phyloP scores from a whole-genome alignment of 2,888 invertebrate species.

The Apodemia duryi region DNA sequence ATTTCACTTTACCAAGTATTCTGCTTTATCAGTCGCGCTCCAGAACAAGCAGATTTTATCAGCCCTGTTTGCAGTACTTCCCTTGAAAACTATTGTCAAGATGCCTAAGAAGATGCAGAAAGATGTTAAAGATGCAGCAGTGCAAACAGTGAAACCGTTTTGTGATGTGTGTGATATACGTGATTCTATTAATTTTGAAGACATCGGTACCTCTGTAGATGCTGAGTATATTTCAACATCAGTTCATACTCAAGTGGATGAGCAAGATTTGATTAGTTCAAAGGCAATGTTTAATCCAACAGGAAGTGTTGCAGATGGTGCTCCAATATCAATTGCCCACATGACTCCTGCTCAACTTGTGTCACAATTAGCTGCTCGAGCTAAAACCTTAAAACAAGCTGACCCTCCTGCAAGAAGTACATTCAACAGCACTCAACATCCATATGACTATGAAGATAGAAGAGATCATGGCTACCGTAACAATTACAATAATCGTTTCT shows the following conservation, averaged over 20 bases:
- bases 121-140: conserved; percentile 56
- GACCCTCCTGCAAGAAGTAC: conserved; percentile 36
- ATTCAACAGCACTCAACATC: conserved; percentile 29
- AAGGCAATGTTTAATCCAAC: conserved; percentile 61
- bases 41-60: conserved; percentile 65
- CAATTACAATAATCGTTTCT: conserved; percentile 46
- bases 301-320: conserved; percentile 52
- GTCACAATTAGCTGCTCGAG: conserved; percentile 67
- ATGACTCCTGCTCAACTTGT: conserved; percentile 71
- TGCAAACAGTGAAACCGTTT: conserved; percentile 57
- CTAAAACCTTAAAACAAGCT: conserved; percentile 61
- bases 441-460: conserved; percentile 38
- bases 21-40: conserved; percentile 37
- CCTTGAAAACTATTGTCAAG: conserved; percentile 50
- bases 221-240: conserved; percentile 48
- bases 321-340: conserved; percentile 65
- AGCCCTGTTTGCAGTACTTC: conserved; percentile 54
- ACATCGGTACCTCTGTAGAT: conserved; percentile 47
- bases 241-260: conserved; percentile 66
- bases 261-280: conserved; percentile 61
- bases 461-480: conserved; percentile 21
- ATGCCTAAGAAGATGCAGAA: conserved; percentile 48
- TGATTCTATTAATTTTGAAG: conserved; percentile 44
- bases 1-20: conserved; percentile 56
- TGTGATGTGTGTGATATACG: conserved; percentile 67